phyloP scores from a whole-genome alignment of 2,797 vertebrate genomes.

The Microhierax caerulescens region DNA sequence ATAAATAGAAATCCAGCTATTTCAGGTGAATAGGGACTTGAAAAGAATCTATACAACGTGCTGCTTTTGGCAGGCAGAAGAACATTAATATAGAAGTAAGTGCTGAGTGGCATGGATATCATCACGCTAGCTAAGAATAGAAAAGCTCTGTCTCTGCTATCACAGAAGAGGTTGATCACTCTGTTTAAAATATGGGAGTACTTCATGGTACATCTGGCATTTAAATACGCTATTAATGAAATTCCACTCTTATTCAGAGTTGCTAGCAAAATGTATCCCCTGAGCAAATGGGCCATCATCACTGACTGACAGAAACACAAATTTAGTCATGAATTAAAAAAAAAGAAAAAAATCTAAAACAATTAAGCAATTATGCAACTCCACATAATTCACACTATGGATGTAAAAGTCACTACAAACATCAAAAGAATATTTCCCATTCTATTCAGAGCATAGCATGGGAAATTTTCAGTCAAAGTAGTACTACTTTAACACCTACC shows the following conservation, averaged over 20 bases:
- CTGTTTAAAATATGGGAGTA: slow-evolving; percentile 9
- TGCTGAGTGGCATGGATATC: slow-evolving; percentile 30
- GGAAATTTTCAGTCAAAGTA: neutral
- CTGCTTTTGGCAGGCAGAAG: slow-evolving; percentile 51
- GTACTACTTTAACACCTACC: neutral
- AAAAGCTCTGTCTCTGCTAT: slow-evolving; percentile 38
- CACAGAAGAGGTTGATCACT: slow-evolving; percentile 36
- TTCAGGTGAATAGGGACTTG: slow-evolving; percentile 52
- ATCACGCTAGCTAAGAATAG: slow-evolving; percentile 52
- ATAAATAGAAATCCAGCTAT: slow-evolving; percentile 63
- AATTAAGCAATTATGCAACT: neutral
- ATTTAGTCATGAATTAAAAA: neutral
- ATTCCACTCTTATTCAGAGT: slow-evolving; percentile 6
- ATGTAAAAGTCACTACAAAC: neutral
- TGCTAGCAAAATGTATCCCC: neutral
- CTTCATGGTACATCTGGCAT: slow-evolving; percentile 41
- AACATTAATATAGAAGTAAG: slow-evolving; percentile 49
- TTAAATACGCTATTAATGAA: slow-evolving; percentile 38
- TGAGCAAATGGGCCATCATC: neutral
- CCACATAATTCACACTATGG: neutral
- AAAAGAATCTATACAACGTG: neutral
- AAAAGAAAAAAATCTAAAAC: neutral
- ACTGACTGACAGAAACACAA: neutral
- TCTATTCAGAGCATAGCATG: neutral
- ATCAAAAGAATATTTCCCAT: neutral